Percentiles rank a stretch among this genome's conserved stretches.
Conservation (phyloP, 2,113 vertebrate genomes). For the Eidolon helvum region DNA sequence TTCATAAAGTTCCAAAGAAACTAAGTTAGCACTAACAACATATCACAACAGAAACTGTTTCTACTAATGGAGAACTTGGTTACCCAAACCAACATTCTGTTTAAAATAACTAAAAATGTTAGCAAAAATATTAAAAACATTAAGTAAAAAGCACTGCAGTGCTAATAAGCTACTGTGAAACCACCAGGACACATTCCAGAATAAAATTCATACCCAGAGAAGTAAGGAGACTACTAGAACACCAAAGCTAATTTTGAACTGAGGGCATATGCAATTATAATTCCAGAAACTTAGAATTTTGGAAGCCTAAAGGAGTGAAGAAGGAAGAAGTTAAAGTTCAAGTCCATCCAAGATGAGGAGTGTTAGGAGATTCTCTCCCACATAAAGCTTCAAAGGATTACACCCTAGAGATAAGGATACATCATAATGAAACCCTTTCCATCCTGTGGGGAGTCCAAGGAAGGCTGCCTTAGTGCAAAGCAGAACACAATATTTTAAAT, state of each 20-base stretch:
- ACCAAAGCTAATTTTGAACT: neutral
- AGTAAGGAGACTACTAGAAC: neutral
- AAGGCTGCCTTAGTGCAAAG: neutral
- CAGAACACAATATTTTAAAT: neutral
- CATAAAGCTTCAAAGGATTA: neutral
- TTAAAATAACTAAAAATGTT: slow-evolving; percentile 6
- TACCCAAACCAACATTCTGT: neutral
- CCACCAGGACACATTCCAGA: neutral
- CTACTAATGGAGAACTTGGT: neutral
- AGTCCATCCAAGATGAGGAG: neutral
- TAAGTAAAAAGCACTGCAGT: neutral
- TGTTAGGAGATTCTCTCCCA: neutral
- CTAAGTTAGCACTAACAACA: neutral
- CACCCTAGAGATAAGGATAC: neutral
- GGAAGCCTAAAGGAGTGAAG: neutral
- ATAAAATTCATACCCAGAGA: neutral
- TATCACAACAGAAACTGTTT: slow-evolving; percentile 12
- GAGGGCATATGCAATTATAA: neutral
- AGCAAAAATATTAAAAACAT: neutral
- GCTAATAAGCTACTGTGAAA: slow-evolving; percentile 5
- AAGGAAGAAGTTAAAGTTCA: neutral
- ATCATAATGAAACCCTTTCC: neutral
- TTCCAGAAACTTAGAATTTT: neutral
- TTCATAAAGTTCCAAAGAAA: slow-evolving; percentile 15
- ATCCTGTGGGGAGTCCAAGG: neutral